phyloP scores from a whole-genome alignment of 2,888 invertebrate genomes.

The Cosmia pyralina region DNA sequence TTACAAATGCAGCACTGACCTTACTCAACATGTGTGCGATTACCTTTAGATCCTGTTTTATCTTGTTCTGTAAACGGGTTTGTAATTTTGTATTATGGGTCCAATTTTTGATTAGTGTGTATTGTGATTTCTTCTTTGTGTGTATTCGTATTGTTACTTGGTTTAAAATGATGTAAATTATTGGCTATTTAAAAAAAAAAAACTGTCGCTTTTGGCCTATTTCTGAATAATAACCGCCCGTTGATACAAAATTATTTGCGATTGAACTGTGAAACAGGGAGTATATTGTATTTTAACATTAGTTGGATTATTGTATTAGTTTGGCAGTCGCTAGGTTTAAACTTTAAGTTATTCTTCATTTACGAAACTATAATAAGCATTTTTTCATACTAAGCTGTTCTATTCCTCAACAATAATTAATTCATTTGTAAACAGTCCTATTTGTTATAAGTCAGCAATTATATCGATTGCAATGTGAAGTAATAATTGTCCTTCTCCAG shows the following conservation, averaged over 20 bases:
- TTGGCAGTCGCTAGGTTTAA: neutral
- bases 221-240: neutral
- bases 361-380: neutral
- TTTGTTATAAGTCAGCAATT: constrained; percentile 34
- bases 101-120: constrained; percentile 26
- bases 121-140: constrained; percentile 35
- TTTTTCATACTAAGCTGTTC: neutral
- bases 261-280: neutral
- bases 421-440: constrained; percentile 27
- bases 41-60: constrained; percentile 14
- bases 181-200: neutral
- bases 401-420: constrained; percentile 14
- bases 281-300: neutral
- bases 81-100: constrained; percentile 11
- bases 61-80: constrained; percentile 33
- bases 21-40: constrained; percentile 68
- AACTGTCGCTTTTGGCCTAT: neutral
- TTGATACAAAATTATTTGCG: neutral
- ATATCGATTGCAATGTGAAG: constrained; percentile 45
- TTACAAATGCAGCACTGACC: constrained; percentile 77
- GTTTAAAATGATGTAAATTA: neutral
- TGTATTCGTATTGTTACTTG: constrained; percentile 2
- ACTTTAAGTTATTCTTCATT: neutral
- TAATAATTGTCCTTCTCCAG: constrained; percentile 39
- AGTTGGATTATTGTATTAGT: neutral